Conservation (phyloP, 2,113 vertebrate species). For the Zosterops pallidus region DNA sequence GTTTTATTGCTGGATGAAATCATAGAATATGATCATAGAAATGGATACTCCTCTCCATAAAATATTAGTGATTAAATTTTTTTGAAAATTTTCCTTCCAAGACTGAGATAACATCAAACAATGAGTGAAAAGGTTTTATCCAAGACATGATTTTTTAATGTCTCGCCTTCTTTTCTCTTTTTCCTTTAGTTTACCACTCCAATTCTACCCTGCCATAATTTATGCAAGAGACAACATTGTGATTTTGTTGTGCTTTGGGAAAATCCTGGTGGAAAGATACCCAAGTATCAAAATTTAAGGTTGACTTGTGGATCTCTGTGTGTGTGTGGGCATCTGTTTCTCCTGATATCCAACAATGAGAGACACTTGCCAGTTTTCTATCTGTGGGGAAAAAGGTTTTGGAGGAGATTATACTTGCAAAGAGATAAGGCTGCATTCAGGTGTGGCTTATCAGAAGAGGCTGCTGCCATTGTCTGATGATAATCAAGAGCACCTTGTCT, state of each 20-base stretch:
- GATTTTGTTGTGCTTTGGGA: background rate
- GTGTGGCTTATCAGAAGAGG: background rate
- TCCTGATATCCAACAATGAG: background rate
- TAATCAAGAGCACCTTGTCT: conserved; percentile 3
- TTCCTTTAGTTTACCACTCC: background rate
- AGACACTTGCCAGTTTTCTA: background rate
- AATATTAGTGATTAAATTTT: background rate
- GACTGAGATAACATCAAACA: background rate
- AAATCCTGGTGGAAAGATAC: background rate
- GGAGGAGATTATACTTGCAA: background rate
- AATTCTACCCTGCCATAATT: background rate
- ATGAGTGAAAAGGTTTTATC: background rate
- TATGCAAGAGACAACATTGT: background rate
- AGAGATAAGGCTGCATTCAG: background rate
- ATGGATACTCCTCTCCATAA: background rate
- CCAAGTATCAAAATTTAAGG: background rate
- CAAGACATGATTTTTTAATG: background rate
- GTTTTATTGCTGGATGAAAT: background rate
- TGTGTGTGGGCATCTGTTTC: background rate
- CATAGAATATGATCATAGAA: rapidly evolving
- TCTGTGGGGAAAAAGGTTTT: background rate
- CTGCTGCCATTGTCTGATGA: background rate
- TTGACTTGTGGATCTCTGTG: background rate
- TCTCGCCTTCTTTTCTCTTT: background rate
- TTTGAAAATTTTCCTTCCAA: background rate